Percentiles rank a stretch among this genome's conserved stretches.
Evolutionary conservation across 1,140 invertebrate genomes (phyloP).

Genomic region (Zeugodacus cucurbitae): DNA sequence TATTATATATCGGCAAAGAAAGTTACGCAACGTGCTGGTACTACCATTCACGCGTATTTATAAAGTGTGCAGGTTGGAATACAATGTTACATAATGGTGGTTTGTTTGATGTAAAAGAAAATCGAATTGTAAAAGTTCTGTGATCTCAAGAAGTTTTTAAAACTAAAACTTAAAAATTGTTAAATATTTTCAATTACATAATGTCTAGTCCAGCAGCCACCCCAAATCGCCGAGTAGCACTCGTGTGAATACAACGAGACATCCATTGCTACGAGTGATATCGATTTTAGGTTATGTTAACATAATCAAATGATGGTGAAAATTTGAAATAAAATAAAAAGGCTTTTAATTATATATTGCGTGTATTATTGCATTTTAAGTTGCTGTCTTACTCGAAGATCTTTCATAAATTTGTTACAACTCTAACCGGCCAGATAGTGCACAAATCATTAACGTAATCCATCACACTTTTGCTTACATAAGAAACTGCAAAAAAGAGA

Average conservation of each 20-base stretch:
- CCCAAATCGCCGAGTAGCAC: neutral
- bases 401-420: no score
- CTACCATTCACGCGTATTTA: neutral
- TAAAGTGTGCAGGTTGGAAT: neutral
- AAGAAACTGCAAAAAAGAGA: neutral
- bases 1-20: neutral
- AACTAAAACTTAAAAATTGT: neutral
- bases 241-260: neutral
- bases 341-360: no score
- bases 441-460: neutral
- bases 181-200: conserved; percentile 2
- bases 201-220: neutral
- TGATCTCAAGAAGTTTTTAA: neutral
- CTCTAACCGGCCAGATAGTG: neutral
- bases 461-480: conserved; percentile 38
- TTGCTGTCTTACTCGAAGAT: no score
- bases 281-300: conserved; percentile 43
- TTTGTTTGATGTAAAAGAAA: neutral
- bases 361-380: no score
- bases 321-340: neutral
- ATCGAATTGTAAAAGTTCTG: neutral
- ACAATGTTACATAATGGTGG: neutral
- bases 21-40: conserved; percentile 41
- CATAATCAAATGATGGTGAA: neutral
- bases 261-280: conserved; percentile 2